Evolutionary conservation across 2,797 vertebrate species (phyloP).

Genomic region (Ctenopoma multispine): DNA sequence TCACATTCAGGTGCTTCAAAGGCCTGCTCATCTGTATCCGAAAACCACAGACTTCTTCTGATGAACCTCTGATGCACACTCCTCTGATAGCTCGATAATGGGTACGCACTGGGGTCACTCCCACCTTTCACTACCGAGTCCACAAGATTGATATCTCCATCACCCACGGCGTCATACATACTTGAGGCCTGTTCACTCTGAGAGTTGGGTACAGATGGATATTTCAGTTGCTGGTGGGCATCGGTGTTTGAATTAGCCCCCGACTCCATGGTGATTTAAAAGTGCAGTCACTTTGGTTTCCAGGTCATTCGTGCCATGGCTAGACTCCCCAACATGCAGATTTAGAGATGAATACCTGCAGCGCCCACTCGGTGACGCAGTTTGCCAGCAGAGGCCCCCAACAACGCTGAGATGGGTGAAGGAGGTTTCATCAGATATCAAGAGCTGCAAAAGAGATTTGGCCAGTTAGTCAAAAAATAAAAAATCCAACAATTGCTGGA

Average conservation of each 20-base stretch:
- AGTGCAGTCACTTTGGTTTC: constrained; percentile 70
- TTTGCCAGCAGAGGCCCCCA: constrained; percentile 75
- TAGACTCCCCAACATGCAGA: constrained; percentile 71
- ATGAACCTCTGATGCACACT: constrained; percentile 90
- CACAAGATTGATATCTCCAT: constrained; percentile 74
- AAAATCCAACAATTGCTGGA: not conserved
- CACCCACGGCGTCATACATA: constrained; percentile 72
- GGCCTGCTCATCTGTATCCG: constrained; percentile 90
- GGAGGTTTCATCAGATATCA: constrained; percentile 62
- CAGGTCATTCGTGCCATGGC: constrained; percentile 80
- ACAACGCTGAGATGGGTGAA: constrained; percentile 61
- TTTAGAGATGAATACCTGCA: constrained; percentile 79
- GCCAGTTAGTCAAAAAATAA: constrained; percentile 38
- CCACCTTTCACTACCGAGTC: constrained; percentile 80
- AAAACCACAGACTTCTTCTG: constrained; percentile 93
- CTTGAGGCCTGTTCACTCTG: constrained; percentile 66
- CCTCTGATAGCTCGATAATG: constrained; percentile 81
- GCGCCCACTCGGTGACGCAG: constrained; percentile 85
- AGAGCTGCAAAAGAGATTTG: constrained; percentile 56
- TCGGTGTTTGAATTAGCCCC: constrained; percentile 74
- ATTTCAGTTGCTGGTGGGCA: constrained; percentile 64
- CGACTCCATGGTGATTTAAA: constrained; percentile 81
- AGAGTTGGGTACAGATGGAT: constrained; percentile 70
- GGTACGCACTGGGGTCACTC: constrained; percentile 81
- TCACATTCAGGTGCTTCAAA: constrained; percentile 88